phyloP scores from a whole-genome alignment of 2,888 invertebrate genomes.

The Dioctria linearis region DNA sequence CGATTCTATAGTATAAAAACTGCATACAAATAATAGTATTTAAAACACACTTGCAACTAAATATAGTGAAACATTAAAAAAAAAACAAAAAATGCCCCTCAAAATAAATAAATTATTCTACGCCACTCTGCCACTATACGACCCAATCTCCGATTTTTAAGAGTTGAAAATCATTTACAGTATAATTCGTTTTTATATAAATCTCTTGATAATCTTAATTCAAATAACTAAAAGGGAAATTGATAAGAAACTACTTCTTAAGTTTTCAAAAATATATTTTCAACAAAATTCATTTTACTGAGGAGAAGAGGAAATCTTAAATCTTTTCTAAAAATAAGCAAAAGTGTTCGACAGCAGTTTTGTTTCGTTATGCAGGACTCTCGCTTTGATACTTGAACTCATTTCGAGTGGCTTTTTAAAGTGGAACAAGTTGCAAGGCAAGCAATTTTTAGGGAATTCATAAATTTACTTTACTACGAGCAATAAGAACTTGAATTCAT shows the following conservation, averaged over 20 bases:
- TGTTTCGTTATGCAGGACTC: constrained; percentile 17
- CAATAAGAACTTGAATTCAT: background rate
- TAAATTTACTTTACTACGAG: background rate
- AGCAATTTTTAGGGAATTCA: background rate
- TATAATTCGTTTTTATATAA: too few species aligned
- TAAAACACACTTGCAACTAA: too few species aligned
- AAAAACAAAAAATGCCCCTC: too few species aligned
- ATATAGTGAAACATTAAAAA: too few species aligned
- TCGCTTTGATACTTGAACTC: constrained; percentile 17
- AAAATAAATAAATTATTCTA: too few species aligned
- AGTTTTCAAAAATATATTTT: background rate
- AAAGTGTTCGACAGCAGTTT: background rate
- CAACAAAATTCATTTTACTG: background rate
- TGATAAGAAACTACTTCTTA: constrained; percentile 13
- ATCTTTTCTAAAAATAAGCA: constrained; percentile 17
- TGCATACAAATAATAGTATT: too few species aligned
- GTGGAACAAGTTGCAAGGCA: constrained; percentile 1
- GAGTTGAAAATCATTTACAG: too few species aligned
- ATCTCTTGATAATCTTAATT: too few species aligned
- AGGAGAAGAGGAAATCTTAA: background rate
- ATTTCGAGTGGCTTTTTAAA: constrained; percentile 11
- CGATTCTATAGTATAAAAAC: too few species aligned
- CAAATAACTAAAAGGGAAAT: background rate
- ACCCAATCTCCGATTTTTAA: too few species aligned
- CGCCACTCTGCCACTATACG: too few species aligned